A percentile compares a stretch with the other conserved stretches of the same genome.
These are phyloP conservation scores for Leptopilina myrica DNA, from an alignment of 2,888 invertebrate species.

Conservation along the genomic window DNA sequence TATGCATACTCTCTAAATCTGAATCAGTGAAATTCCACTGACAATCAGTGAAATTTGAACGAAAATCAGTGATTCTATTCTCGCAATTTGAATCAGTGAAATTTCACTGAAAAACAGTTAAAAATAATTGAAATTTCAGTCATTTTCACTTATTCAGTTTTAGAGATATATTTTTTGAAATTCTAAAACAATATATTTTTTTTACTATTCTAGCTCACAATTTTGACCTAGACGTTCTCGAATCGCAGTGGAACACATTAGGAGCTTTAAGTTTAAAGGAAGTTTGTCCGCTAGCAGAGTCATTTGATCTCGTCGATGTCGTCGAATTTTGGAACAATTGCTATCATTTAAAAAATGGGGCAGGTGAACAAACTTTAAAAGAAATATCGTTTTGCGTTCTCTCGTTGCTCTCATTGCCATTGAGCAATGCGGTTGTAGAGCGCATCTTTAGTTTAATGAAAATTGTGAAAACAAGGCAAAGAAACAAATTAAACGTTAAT, in stretches of 20 bases:
- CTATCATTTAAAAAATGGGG: constrained; percentile 4
- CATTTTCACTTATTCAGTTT: too few species aligned
- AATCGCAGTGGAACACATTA: constrained; percentile 3
- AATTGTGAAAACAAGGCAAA: neutral
- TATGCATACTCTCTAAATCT: too few species aligned
- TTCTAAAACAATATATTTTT: neutral
- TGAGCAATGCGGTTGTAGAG: neutral
- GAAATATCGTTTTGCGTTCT: neutral
- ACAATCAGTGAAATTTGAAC: too few species aligned
- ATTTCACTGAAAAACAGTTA: too few species aligned
- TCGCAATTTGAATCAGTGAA: too few species aligned
- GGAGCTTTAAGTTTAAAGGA: neutral
- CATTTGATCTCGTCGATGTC: neutral
- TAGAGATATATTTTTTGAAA: neutral
- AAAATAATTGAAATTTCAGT: too few species aligned
- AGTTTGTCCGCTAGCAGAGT: neutral
- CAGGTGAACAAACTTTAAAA: neutral
- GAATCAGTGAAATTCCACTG: too few species aligned
- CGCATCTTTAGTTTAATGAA: neutral
- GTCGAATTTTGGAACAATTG: neutral
- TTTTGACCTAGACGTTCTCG: neutral
- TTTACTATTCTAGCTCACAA: neutral
- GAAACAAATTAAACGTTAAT: neutral
- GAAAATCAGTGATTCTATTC: too few species aligned
- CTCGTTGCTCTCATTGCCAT: neutral